phyloP scores from a whole-genome alignment of 2,797 vertebrate species.

The Channa striata region DNA sequence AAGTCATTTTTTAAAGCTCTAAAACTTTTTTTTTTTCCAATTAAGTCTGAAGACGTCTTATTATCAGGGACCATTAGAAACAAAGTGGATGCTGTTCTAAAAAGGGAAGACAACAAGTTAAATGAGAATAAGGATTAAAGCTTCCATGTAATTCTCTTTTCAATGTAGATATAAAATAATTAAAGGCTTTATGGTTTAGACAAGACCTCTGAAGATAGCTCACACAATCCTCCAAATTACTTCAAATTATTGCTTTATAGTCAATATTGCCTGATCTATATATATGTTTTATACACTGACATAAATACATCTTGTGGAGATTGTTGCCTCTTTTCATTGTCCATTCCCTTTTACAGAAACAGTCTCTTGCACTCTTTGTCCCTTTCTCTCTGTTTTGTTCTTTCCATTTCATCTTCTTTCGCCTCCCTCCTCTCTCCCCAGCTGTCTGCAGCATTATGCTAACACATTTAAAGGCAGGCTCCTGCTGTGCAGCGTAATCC shows the following conservation, averaged over 20 bases:
- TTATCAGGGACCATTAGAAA: neutral
- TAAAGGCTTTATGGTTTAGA: slow-evolving; percentile 45
- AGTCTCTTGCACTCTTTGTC: slow-evolving; percentile 14
- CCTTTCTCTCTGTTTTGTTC: neutral
- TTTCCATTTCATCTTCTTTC: slow-evolving; percentile 9
- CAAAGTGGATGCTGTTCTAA: slow-evolving; percentile 20
- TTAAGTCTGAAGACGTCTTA: neutral
- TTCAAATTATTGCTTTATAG: slow-evolving; percentile 18
- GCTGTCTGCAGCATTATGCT: slow-evolving; percentile 66
- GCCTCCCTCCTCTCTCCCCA: slow-evolving; percentile 31
- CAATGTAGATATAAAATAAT: slow-evolving; percentile 43
- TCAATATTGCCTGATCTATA: slow-evolving; percentile 15
- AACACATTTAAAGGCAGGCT: slow-evolving; percentile 67
- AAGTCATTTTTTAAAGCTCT: neutral
- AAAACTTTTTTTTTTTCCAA: neutral
- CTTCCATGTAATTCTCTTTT: slow-evolving; percentile 46
- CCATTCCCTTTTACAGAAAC: slow-evolving; percentile 7
- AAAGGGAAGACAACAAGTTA: slow-evolving; percentile 12
- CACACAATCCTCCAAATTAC: slow-evolving; percentile 30
- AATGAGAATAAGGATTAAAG: slow-evolving; percentile 28
- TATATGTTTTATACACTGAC: slow-evolving; percentile 14
- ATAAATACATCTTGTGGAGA: slow-evolving; percentile 13
- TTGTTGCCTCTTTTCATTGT: slow-evolving; percentile 14
- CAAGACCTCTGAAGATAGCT: slow-evolving; percentile 35
- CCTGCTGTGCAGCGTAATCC: slow-evolving; percentile 69